Evolutionary conservation across 2,888 invertebrate species (phyloP).

Genomic region (Spodoptera picta): DNA sequence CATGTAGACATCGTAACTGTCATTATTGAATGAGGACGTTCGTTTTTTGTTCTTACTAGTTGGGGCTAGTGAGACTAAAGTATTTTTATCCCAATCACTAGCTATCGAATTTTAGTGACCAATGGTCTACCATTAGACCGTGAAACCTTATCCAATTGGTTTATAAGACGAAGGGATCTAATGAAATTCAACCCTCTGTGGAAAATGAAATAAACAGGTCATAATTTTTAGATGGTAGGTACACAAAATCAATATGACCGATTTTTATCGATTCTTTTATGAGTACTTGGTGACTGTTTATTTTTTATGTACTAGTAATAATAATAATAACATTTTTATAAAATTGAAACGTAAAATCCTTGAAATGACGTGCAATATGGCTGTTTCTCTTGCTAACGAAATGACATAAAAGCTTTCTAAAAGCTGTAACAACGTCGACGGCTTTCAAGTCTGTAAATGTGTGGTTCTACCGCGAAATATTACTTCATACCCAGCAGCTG

Average conservation of each 20-base stretch:
- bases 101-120: too few relatives aligned
- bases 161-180: not conserved
- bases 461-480: conserved; percentile 17
- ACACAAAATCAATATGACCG: not conserved
- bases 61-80: too few relatives aligned
- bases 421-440: conserved; percentile 52
- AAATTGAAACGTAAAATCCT: conserved; percentile 17
- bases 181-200: not conserved
- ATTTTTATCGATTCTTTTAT: not conserved
- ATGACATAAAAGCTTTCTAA: conserved; percentile 63
- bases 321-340: conserved; percentile 7
- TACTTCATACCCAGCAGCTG: not conserved
- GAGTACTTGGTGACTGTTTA: not conserved
- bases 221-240: too few relatives aligned
- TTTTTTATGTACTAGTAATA: not conserved
- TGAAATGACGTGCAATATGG: conserved; percentile 29
- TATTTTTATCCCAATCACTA: too few relatives aligned
- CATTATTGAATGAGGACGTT: too few relatives aligned
- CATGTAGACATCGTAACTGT: conserved; percentile 2
- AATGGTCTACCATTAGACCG: not conserved
- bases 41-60: too few relatives aligned
- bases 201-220: not conserved
- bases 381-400: conserved; percentile 46
- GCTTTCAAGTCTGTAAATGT: conserved; percentile 40
- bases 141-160: conserved; percentile 9